A percentile compares a stretch with the other conserved stretches of the same genome.
phyloP scores from a whole-genome alignment of 2,888 invertebrate species.

The Xylocampa areola region DNA sequence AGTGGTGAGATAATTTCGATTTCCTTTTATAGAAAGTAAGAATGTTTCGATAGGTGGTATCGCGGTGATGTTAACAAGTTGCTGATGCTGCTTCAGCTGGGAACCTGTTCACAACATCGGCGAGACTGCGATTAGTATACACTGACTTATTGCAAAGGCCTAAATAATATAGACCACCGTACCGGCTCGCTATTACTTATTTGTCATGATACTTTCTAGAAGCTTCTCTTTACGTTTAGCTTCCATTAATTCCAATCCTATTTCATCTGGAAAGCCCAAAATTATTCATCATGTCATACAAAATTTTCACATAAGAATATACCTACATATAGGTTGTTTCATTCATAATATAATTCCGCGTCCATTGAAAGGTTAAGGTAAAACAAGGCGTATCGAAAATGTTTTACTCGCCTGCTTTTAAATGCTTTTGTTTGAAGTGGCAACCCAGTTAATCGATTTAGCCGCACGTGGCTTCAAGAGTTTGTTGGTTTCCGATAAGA shows the following conservation, averaged over 20 bases:
- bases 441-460: constrained; percentile 53
- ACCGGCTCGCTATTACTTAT: constrained; percentile 32
- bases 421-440: constrained; percentile 51
- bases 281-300: constrained; percentile 11
- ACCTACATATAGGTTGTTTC: too few relatives aligned
- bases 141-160: constrained; percentile 60
- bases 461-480: constrained; percentile 54
- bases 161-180: constrained; percentile 49
- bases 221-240: constrained; percentile 11
- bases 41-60: constrained; percentile 79
- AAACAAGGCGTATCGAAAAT: constrained; percentile 43
- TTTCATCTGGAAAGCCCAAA: constrained; percentile 12
- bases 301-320: background rate
- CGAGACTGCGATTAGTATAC: constrained; percentile 59
- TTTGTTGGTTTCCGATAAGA: constrained; percentile 47
- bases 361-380: constrained; percentile 43
- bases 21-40: constrained; percentile 89
- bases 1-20: constrained; percentile 87
- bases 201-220: constrained; percentile 47
- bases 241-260: constrained; percentile 7
- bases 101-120: constrained; percentile 67
- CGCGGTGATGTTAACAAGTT: constrained; percentile 73
- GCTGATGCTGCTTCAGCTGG: constrained; percentile 65
- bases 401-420: constrained; percentile 44
- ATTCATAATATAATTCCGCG: constrained; percentile 7